These are phyloP conservation scores for Ariolimax columbianus DNA, from an alignment of 2,888 invertebrate genomes.

Conservation along the genomic window DNA sequence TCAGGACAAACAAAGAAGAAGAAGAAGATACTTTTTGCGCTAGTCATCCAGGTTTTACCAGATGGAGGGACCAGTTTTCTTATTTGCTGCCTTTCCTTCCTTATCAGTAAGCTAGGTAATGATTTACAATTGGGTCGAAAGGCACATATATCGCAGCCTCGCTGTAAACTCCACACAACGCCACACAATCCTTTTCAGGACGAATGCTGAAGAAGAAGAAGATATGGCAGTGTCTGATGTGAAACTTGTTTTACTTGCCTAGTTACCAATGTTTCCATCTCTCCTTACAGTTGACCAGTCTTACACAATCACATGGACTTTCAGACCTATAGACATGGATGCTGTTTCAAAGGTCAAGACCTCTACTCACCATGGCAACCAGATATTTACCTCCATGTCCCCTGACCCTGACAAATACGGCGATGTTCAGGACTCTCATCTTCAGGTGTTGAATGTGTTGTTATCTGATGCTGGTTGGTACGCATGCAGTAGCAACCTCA, in stretches of 20 bases:
- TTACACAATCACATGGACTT: constrained; percentile 54
- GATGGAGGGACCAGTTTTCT: no score
- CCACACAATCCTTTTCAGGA: no score
- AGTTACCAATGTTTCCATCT: background rate
- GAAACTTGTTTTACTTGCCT: background rate
- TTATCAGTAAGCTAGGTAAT: no score
- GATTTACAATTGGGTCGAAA: no score
- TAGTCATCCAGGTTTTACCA: no score
- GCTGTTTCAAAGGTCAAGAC: constrained; percentile 37
- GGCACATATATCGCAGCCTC: no score
- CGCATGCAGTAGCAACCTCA: constrained; percentile 48
- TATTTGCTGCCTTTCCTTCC: no score
- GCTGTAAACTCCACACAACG: no score
- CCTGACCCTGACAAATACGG: constrained; percentile 47
- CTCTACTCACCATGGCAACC: constrained; percentile 37
- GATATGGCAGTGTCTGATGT: background rate
- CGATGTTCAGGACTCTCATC: constrained; percentile 28
- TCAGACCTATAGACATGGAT: constrained; percentile 40
- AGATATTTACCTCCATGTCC: constrained; percentile 34
- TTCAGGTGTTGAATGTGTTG: constrained; percentile 40
- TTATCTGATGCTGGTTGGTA: constrained; percentile 53
- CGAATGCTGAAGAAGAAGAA: background rate
- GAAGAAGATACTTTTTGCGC: no score
- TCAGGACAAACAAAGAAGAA: no score
- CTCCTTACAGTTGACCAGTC: constrained; percentile 32